Evolutionary conservation across 1,140 invertebrate species (phyloP).

Genomic region (Leptinotarsa texana): DNA sequence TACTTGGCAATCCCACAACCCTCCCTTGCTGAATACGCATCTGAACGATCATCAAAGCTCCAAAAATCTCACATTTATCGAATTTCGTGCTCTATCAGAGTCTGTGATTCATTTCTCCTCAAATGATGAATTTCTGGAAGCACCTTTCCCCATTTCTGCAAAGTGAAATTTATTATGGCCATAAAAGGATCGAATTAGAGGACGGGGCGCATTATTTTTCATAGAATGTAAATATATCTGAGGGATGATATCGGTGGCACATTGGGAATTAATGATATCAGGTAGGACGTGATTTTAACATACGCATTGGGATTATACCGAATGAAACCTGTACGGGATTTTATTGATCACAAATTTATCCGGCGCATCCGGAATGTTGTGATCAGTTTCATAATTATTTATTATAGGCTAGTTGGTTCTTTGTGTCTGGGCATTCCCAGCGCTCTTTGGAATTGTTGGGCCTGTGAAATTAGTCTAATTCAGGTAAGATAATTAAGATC

Average conservation of each 20-base stretch:
- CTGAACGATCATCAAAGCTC: too few species aligned
- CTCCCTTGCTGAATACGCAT: too few species aligned
- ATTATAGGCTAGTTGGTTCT: too few species aligned
- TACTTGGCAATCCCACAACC: too few species aligned
- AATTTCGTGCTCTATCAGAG: neutral
- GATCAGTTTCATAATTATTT: neutral
- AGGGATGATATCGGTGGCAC: constrained; percentile 23
- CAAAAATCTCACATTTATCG: too few species aligned
- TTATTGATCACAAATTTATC: constrained; percentile 26
- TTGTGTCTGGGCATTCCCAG: too few species aligned
- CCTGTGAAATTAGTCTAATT: too few species aligned
- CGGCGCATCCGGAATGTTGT: neutral
- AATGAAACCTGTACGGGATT: constrained; percentile 23
- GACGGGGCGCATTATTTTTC: constrained; percentile 16
- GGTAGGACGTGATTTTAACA: constrained; percentile 27
- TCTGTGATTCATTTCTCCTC: neutral
- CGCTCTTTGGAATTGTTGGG: too few species aligned
- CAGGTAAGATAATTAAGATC: too few species aligned
- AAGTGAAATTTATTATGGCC: constrained; percentile 11
- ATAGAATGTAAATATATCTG: constrained; percentile 28
- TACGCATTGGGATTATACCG: constrained; percentile 21
- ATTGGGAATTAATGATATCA: constrained; percentile 30
- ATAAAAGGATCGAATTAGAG: constrained; percentile 16
- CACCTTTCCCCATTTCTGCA: constrained; percentile 1
- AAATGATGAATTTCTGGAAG: constrained; percentile 2